A percentile compares a stretch with the other conserved stretches of the same genome.
Conservation (phyloP, 2,797 vertebrate species). For the Myoxocephalus aenaeus region DNA sequence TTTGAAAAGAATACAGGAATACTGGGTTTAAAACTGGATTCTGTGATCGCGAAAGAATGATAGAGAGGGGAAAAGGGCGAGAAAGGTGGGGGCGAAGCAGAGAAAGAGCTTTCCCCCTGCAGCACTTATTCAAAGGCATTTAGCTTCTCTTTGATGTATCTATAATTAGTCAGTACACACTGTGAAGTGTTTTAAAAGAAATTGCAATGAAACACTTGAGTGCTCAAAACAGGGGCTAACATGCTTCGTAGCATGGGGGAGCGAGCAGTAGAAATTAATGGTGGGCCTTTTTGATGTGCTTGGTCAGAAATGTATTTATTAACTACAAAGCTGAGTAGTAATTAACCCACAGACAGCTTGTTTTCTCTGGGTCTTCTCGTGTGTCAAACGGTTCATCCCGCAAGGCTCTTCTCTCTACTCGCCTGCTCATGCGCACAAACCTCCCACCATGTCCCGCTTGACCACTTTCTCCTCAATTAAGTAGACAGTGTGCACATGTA, state of each 20-base stretch:
- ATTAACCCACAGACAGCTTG: slow-evolving; percentile 87
- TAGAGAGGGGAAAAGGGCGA: slow-evolving; percentile 46
- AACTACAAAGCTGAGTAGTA: slow-evolving; percentile 84
- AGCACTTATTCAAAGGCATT: slow-evolving; percentile 82
- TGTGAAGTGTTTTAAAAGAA: slow-evolving; percentile 85
- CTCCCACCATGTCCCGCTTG: slow-evolving; percentile 67
- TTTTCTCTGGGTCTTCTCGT: slow-evolving; percentile 85
- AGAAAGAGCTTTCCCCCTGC: slow-evolving; percentile 62
- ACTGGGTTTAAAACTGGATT: slow-evolving; percentile 46
- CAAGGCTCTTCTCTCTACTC: slow-evolving; percentile 68
- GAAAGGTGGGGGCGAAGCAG: slow-evolving; percentile 43
- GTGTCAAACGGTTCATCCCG: slow-evolving; percentile 84
- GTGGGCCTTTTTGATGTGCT: slow-evolving; percentile 82
- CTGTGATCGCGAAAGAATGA: slow-evolving; percentile 51
- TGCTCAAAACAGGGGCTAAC: slow-evolving; percentile 77
- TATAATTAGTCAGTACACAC: slow-evolving; percentile 86
- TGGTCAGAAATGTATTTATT: slow-evolving; percentile 90
- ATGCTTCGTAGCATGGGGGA: slow-evolving; percentile 73
- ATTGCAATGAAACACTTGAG: slow-evolving; percentile 84
- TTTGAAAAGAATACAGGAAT: slow-evolving; percentile 20
- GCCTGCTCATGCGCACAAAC: slow-evolving; percentile 59
- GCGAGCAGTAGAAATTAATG: slow-evolving; percentile 81
- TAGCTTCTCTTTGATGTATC: slow-evolving; percentile 85
- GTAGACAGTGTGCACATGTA: slow-evolving; percentile 45
- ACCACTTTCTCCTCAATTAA: slow-evolving; percentile 84